phyloP scores from a whole-genome alignment of 1,140 invertebrate species.

The Sipha flava region DNA sequence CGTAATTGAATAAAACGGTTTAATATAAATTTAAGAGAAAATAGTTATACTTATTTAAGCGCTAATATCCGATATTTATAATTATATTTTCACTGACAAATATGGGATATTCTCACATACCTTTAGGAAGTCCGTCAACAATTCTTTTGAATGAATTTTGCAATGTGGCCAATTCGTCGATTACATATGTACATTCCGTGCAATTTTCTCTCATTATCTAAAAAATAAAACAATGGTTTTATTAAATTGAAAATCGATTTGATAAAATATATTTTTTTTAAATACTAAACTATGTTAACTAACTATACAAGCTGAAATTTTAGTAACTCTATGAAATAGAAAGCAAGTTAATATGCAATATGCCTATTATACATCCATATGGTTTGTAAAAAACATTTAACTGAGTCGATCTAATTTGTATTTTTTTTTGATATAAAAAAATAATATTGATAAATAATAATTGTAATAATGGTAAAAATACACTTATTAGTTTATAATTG shows the following conservation, averaged over 20 bases:
- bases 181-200: neutral
- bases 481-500: too few relatives aligned
- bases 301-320: too few relatives aligned
- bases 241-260: neutral
- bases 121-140: constrained; percentile 30
- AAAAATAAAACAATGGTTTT: neutral
- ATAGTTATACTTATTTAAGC: neutral
- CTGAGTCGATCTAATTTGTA: too few relatives aligned
- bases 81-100: neutral
- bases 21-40: neutral
- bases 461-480: too few relatives aligned
- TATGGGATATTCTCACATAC: constrained; percentile 31
- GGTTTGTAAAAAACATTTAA: too few relatives aligned
- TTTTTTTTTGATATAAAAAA: too few relatives aligned
- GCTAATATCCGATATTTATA: neutral
- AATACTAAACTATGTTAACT: too few relatives aligned
- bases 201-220: constrained; percentile 10
- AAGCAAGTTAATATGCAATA: too few relatives aligned
- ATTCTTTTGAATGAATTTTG: constrained; percentile 28
- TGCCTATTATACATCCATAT: too few relatives aligned
- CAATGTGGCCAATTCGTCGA: constrained; percentile 18
- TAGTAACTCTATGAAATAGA: too few relatives aligned
- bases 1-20: neutral
- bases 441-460: too few relatives aligned
- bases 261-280: neutral